Evolutionary conservation across 2,888 invertebrate species (phyloP).

Genomic region (Celastrina argiolus): DNA sequence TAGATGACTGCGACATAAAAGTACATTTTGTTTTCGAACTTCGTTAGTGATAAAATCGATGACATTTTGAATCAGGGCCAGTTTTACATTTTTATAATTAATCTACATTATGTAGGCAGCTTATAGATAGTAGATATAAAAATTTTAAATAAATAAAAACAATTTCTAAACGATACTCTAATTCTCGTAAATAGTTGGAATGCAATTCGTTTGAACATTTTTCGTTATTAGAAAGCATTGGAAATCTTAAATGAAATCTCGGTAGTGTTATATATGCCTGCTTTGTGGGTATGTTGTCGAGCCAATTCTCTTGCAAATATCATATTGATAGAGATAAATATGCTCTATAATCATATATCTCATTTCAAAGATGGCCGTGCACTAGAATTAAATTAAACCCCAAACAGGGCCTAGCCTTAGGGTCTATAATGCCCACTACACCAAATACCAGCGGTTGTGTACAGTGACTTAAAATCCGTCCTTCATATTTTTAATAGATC

Average conservation of each 20-base stretch:
- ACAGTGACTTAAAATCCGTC: conserved; percentile 20
- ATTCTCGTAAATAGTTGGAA: no score
- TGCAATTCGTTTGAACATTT: no score
- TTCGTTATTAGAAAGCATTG: no score
- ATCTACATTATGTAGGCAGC: background rate
- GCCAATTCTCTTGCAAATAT: no score
- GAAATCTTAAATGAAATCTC: no score
- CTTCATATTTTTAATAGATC: conserved; percentile 5
- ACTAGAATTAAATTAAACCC: background rate
- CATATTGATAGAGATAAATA: no score
- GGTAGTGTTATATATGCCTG: no score
- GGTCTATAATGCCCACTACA: background rate
- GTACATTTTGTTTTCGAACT: no score
- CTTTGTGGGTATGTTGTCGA: no score
- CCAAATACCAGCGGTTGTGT: conserved; percentile 8
- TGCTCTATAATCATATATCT: no score
- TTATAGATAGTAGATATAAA: background rate
- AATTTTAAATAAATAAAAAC: background rate
- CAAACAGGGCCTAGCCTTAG: background rate
- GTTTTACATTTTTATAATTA: conserved; percentile 5
- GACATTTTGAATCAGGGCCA: background rate
- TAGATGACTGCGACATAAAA: no score
- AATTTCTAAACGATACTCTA: background rate
- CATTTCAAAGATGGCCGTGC: background rate
- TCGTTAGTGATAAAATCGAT: no score